Conservation (phyloP, 2,888 invertebrate species). For the Cephalotes varians region DNA sequence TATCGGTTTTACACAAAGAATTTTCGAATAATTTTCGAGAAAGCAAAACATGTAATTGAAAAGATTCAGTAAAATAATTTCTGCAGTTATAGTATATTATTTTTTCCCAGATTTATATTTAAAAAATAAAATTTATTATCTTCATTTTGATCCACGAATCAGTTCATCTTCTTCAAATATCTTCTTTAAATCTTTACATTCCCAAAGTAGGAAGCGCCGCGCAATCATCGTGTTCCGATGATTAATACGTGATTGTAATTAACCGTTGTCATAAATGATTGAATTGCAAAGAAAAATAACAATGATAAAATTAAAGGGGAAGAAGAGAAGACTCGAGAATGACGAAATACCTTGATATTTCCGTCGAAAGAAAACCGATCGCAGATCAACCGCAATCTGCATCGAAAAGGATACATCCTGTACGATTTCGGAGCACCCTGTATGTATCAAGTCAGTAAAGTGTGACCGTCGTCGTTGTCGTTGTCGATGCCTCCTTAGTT, state of each 20-base stretch:
- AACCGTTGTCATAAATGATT: not conserved
- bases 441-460: constrained; percentile 67
- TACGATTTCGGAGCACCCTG: constrained; percentile 1
- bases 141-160: not conserved
- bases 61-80: not conserved
- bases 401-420: not conserved
- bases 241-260: not conserved
- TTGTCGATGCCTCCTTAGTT: constrained; percentile 68
- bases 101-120: not conserved
- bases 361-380: not conserved
- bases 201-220: not conserved
- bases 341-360: not conserved
- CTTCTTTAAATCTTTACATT: not conserved
- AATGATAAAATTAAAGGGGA: not conserved
- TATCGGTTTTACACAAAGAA: not conserved
- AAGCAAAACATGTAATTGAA: not conserved
- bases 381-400: not conserved
- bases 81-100: not conserved
- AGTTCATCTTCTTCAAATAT: not conserved
- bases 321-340: not conserved
- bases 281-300: not conserved
- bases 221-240: not conserved
- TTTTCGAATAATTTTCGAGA: not conserved
- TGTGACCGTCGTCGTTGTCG: constrained; percentile 63
- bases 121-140: not conserved